Evolutionary conservation across 2,113 vertebrate species (phyloP).

Genomic region (Nematolebias whitei): DNA sequence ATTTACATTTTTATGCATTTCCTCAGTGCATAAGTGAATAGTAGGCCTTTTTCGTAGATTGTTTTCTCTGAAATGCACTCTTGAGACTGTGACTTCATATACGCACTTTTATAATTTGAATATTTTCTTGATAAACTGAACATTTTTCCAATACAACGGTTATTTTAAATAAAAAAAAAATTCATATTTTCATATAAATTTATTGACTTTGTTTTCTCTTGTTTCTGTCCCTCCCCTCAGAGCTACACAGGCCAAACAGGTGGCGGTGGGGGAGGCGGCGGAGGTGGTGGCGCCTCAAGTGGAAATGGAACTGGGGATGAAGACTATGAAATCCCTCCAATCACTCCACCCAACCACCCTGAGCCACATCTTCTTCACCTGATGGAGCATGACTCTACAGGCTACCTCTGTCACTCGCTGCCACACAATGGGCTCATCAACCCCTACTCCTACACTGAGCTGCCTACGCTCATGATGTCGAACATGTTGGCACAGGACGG

Average conservation of each 20-base stretch:
- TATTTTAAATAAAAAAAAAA: no score
- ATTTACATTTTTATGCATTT: no score
- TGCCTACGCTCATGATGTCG: conserved; percentile 98
- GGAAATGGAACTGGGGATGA: conserved; percentile 82
- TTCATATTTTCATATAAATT: no score
- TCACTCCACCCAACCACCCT: conserved; percentile 95
- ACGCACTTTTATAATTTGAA: no score
- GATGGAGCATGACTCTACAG: conserved; percentile 91
- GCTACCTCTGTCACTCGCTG: conserved; percentile 96
- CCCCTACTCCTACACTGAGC: conserved; percentile 94
- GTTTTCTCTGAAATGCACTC: no score
- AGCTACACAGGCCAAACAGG: conserved; percentile 88
- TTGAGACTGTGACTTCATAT: no score
- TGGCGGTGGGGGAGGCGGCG: conserved; percentile 67
- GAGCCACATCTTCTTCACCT: conserved; percentile 93
- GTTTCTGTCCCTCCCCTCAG: conserved; percentile 74
- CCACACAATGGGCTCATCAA: conserved; percentile 94
- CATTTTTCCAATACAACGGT: no score
- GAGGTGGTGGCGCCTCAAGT: conserved; percentile 57
- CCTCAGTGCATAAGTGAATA: no score
- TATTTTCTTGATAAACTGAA: no score
- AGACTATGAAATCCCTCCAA: conserved; percentile 98
- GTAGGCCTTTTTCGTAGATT: no score
- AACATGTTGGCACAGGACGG: conserved; percentile 97
- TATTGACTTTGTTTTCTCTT: conserved; percentile 11